Evolutionary conservation across 2,113 vertebrate species (phyloP), one percentile per base, ranked within the genome.

Genomic region (Ameiurus melas): DNA sequence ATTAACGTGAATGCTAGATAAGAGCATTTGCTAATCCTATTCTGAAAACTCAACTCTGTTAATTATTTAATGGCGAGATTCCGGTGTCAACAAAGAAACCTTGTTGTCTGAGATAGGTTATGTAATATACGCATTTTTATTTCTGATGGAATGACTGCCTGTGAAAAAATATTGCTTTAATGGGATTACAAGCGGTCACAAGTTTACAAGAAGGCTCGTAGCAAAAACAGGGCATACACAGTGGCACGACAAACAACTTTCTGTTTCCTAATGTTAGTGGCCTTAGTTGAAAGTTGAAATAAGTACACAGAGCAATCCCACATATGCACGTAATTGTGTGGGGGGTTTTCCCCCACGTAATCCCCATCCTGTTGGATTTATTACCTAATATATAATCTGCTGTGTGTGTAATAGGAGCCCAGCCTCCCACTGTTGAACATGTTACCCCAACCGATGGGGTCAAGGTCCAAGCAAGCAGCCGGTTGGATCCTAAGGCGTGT

Each of bases 361-460:
- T 93, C 90, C 87, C 22, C n/a, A 27, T 87, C 55, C 87, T 75
- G 70, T 75, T 75, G 73, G 64, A 84, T 55, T 88, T 85, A 66
- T 93, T 94, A 60, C 90, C 87, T 92, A 92, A 94, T 87, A 90
- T 83, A 84, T 93, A 93, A 94, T 94, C 91, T 90, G 68, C 79
- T 91, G 90, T 90, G 66, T 92, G 86, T 83, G 73, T 86, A 39
- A 83, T 85, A 99, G 98, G 97, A 87, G 98, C 97, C 90, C 95
- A 95, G 94, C 96, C 95, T 0, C 93, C 96, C 84, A 92, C 95
- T 83, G 95, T 91, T 0, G 96, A 96, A 88, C 95, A 96, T 58
- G 94, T 95, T 92, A 96, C 70, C 71, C 86, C 96, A 89, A 98
- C 97, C 60, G 95, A 97, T 85, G 97, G 98, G 95, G 96, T 96